These are phyloP conservation scores for Porites divaricata DNA, from an alignment of 92 coral and sea anemone species.

Conservation along the genomic window DNA sequence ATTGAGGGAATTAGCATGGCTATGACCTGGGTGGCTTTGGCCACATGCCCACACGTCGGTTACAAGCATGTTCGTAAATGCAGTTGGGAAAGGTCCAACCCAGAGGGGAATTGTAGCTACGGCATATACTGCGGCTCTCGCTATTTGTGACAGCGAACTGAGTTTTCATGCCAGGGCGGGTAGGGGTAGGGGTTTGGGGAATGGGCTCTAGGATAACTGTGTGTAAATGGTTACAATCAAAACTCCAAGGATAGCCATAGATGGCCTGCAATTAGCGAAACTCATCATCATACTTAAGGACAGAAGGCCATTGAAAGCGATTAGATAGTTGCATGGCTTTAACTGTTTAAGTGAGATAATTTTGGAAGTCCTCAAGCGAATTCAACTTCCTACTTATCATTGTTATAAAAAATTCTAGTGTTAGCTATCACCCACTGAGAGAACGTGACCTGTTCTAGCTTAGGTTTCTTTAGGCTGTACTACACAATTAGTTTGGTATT, in stretches of 20 bases:
- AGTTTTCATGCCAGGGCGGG: not conserved
- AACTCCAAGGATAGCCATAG: conserved; percentile 32
- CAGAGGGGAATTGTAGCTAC: too few species aligned
- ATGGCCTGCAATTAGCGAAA: conserved; percentile 6
- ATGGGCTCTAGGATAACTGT: conserved; percentile 14
- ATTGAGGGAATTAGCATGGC: too few species aligned
- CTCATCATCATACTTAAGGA: conserved; percentile 12
- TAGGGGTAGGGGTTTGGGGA: not conserved
- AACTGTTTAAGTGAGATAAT: conserved; percentile 31
- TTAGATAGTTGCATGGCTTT: not conserved
- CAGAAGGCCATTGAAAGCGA: conserved; percentile 17
- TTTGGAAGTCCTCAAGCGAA: conserved; percentile 14
- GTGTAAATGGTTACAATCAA: conserved; percentile 21
- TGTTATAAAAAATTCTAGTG: conserved; percentile 15
- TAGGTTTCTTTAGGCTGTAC: conserved; percentile 35
- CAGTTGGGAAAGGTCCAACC: too few species aligned
- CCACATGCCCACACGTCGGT: too few species aligned
- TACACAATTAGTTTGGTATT: conserved; percentile 13
- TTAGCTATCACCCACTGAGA: conserved; percentile 33
- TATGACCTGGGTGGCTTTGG: too few species aligned
- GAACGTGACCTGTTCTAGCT: conserved; percentile 16
- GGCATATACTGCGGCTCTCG: too few species aligned
- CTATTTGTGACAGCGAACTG: too few species aligned
- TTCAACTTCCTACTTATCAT: not conserved
- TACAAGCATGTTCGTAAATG: too few species aligned